Evolutionary conservation across 2,888 invertebrate species (phyloP).

Genomic region (Macrophya annulata): DNA sequence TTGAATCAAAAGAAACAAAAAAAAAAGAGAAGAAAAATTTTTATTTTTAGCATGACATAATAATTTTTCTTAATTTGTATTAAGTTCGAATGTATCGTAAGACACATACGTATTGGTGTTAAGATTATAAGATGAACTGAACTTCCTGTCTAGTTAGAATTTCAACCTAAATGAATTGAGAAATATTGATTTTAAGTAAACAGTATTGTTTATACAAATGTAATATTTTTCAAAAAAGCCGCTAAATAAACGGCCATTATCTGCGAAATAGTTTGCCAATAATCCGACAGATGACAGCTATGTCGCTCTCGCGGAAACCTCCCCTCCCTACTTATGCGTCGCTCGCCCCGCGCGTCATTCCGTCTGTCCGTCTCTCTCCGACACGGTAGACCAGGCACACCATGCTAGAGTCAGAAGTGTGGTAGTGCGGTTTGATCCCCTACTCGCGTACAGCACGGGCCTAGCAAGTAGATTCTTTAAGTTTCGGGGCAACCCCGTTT

Average conservation of each 20-base stretch:
- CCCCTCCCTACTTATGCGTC: conserved; percentile 20
- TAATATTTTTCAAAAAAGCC: background rate
- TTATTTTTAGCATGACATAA: background rate
- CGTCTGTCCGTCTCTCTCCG: conserved; percentile 35
- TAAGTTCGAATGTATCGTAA: background rate
- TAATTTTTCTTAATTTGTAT: background rate
- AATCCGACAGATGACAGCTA: conserved; percentile 8
- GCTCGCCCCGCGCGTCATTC: conserved; percentile 27
- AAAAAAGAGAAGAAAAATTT: background rate
- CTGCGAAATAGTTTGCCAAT: background rate
- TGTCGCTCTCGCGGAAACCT: background rate
- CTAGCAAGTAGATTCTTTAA: conserved; percentile 54
- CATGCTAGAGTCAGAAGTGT: conserved; percentile 39
- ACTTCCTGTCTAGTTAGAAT: background rate
- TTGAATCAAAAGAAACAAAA: background rate
- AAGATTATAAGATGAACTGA: background rate
- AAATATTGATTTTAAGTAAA: conserved; percentile 6
- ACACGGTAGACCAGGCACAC: conserved; percentile 35
- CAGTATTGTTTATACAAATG: background rate
- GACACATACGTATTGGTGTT: background rate
- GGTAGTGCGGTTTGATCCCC: conserved; percentile 61
- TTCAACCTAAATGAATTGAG: background rate
- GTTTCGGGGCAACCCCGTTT: conserved; percentile 56
- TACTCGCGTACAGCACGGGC: conserved; percentile 58
- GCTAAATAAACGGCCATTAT: background rate